Conservation (phyloP, 2,113 vertebrate species). For the Oxyura jamaicensis region DNA sequence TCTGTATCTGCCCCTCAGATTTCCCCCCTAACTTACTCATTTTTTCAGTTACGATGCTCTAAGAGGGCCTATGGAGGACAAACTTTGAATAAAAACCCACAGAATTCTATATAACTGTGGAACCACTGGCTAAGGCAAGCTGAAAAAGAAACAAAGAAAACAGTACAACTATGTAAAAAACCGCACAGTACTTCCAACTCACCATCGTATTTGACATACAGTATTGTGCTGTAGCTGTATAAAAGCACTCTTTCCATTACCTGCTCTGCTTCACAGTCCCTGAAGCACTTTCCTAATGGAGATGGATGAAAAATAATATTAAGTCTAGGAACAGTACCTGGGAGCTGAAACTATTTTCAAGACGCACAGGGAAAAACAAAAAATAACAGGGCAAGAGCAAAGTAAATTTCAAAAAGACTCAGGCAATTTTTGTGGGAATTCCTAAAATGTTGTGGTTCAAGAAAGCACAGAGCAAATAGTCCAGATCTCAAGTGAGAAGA, state of each 20-base stretch:
- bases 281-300: not conserved
- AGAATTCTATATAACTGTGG: not conserved
- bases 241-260: not conserved
- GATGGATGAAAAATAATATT: not conserved
- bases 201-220: not conserved
- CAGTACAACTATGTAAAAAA: not conserved
- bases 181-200: not conserved
- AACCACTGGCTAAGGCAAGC: not conserved
- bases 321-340: not conserved
- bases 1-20: rapidly evolving
- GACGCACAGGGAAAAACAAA: not conserved
- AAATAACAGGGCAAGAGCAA: not conserved
- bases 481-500: not conserved
- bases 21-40: not conserved
- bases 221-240: not conserved
- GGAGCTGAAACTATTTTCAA: not conserved
- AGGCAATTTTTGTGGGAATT: not conserved
- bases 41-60: not conserved
- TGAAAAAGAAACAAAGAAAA: not conserved
- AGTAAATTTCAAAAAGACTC: not conserved
- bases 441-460: not conserved
- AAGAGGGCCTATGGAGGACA: not conserved
- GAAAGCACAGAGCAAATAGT: not conserved
- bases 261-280: not conserved
- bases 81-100: not conserved